Conservation (phyloP, 2,113 vertebrate species). For the Nerophis ophidion region DNA sequence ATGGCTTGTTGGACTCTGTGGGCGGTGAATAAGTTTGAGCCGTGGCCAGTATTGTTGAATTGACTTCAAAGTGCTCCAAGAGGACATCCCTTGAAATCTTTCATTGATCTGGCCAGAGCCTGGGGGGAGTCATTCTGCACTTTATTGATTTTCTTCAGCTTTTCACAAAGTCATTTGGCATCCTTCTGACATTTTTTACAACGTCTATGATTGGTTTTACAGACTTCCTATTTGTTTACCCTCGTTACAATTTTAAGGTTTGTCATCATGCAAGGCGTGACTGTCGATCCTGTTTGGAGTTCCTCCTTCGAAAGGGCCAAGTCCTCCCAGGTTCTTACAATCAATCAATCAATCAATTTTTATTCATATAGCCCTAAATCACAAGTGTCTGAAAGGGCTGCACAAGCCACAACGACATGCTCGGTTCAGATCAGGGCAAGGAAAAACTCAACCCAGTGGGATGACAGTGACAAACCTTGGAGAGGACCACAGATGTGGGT, state of each 20-base stretch:
- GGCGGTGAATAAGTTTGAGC: slow-evolving; percentile 45
- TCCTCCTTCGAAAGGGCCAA: too few species aligned
- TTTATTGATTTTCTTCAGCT: slow-evolving; percentile 10
- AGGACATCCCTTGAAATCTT: slow-evolving; percentile 7
- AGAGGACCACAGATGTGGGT: too few species aligned
- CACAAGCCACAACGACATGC: too few species aligned
- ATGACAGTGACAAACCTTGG: too few species aligned
- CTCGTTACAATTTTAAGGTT: background rate
- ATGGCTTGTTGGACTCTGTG: slow-evolving; percentile 47
- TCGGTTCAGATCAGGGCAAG: too few species aligned
- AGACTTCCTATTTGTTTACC: background rate
- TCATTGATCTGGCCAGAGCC: slow-evolving; percentile 3
- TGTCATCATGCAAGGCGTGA: background rate
- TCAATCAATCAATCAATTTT: too few species aligned
- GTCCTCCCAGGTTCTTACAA: too few species aligned
- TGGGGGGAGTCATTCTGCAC: slow-evolving; percentile 2
- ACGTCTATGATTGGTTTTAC: background rate
- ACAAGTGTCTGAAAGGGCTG: too few species aligned
- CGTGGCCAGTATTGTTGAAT: slow-evolving; percentile 14
- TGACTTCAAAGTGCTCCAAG: slow-evolving; percentile 12
- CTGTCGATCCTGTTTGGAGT: background rate
- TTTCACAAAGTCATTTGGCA: slow-evolving; percentile 40
- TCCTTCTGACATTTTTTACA: slow-evolving; percentile 33
- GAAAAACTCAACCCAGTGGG: too few species aligned
- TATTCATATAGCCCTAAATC: too few species aligned